A percentile compares a stretch with the other conserved stretches of the same genome.
Conservation (phyloP, 2,888 invertebrate species). For the Epinotia brunnichana region DNA sequence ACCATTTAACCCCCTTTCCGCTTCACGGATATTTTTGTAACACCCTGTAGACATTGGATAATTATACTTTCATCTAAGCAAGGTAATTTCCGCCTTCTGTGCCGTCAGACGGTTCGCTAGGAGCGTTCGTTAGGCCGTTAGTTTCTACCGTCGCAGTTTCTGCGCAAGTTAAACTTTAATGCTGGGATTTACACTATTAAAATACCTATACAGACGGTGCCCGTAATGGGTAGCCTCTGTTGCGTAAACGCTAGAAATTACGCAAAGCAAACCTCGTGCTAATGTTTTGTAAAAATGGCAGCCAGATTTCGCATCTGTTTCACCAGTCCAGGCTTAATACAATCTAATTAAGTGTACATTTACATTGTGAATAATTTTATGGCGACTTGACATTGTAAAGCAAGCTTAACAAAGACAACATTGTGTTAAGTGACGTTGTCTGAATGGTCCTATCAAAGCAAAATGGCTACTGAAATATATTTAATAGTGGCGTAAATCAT, state of each 20-base stretch:
- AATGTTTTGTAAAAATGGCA: slow-evolving; percentile 5
- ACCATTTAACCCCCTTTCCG: no score
- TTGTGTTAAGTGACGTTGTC: slow-evolving; percentile 12
- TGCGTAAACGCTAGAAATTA: neutral
- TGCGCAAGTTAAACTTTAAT: slow-evolving; percentile 14
- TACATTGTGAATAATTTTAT: slow-evolving; percentile 26
- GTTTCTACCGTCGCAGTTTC: neutral
- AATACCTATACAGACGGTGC: neutral
- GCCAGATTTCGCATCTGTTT: slow-evolving; percentile 3
- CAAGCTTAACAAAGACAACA: slow-evolving; percentile 19
- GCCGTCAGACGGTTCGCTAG: slow-evolving; percentile 53
- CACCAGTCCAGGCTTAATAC: neutral
- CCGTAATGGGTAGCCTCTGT: neutral
- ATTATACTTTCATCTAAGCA: neutral
- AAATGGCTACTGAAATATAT: slow-evolving; percentile 19
- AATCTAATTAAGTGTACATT: neutral
- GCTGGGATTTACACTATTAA: slow-evolving; percentile 18
- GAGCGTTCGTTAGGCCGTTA: slow-evolving; percentile 55
- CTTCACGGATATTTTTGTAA: no score
- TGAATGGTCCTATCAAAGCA: slow-evolving; percentile 27
- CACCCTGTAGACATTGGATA: neutral
- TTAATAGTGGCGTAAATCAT: slow-evolving; percentile 28
- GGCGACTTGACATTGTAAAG: slow-evolving; percentile 15
- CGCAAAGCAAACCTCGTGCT: neutral
- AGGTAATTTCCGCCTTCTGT: neutral